Base-by-base conservation (phyloP, 2,888 invertebrate genomes). In the Caenorhabditis japonica region DNA sequence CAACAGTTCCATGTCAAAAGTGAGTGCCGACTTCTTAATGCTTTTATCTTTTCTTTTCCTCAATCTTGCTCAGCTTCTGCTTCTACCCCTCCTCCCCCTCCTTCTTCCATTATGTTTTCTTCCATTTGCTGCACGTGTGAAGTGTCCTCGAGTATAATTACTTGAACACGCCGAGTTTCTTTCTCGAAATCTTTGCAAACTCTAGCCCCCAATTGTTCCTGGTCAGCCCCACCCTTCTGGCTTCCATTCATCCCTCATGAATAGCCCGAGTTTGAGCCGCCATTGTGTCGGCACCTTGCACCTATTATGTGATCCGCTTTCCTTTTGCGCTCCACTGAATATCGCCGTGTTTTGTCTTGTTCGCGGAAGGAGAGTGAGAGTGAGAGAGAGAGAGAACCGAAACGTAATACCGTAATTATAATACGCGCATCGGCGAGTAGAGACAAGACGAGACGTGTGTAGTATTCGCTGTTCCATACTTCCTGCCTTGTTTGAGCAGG, bases 331-430 rank as follows among this genome's bases (percentile, higher is more conserved):
- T 59, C 59, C 58, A 68, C 52, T 68, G 58, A 39, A 21, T 33
- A 15, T 47, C 34, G 15, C 15, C 34, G n/a, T 19, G 62, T 23
- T 55, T 43, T 27, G 27, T 38, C 39, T 38, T n/a, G n/a, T n/a
- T n/a, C n/a, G n/a, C n/a, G n/a, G n/a, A n/a, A n/a, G n/a, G n/a
- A n/a, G n/a, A n/a, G n/a, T n/a, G n/a, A n/a, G n/a, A n/a, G n/a
- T n/a, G n/a, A n/a, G n/a, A n/a, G n/a, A n/a, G n/a, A n/a, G n/a
- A 17, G 27, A 30, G 47, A 34, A 15, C 19, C 55, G 62, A 64
- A 64, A 64, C 62, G 62, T 64, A 64, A 64, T 64, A 64, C 62
- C 62, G 62, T 64, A 64, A 64, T 64, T 64, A 64, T n/a, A n/a
- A n/a, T 34, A 30, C 49, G 49, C 10, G 61, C 30, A 21, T 10